These are phyloP conservation scores for Heliconius charithonia DNA, from an alignment of 2,888 invertebrate genomes.

Conservation along the genomic window DNA sequence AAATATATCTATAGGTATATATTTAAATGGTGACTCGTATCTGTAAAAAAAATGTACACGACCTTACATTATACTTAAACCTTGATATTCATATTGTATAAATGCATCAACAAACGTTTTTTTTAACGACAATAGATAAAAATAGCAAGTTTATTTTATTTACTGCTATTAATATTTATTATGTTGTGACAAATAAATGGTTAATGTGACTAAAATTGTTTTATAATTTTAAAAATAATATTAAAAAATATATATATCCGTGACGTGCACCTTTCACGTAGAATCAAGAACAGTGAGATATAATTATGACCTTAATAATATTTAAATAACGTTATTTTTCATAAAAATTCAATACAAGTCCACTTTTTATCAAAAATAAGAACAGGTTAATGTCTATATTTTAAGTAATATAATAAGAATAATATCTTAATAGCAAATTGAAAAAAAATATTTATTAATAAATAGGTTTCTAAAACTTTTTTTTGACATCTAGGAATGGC, in stretches of 20 bases:
- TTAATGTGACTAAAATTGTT: not conserved
- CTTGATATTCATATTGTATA: constrained; percentile 17
- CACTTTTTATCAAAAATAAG: constrained; percentile 4
- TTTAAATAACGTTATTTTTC: constrained; percentile 30
- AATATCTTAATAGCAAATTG: too few relatives aligned
- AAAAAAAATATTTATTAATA: too few relatives aligned
- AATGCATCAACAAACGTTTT: not conserved
- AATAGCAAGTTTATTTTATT: not conserved
- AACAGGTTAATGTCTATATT: constrained; percentile 21
- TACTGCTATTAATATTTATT: not conserved
- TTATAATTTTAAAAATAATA: not conserved
- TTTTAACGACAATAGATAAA: not conserved
- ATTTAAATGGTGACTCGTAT: not conserved
- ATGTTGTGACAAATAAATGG: not conserved
- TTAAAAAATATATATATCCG: not conserved
- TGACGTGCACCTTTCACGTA: constrained; percentile 21
- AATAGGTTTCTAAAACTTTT: too few relatives aligned
- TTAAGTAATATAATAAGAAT: not conserved
- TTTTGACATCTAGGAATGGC: constrained; percentile 68
- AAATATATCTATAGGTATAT: not conserved
- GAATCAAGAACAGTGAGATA: constrained; percentile 2
- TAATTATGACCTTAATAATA: constrained; percentile 28
- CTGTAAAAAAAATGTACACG: not conserved
- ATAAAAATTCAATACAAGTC: constrained; percentile 13
- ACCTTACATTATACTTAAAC: constrained; percentile 1